These are phyloP conservation scores for Silurus asotus DNA, from an alignment of 2,113 vertebrate species.

Conservation along the genomic window DNA sequence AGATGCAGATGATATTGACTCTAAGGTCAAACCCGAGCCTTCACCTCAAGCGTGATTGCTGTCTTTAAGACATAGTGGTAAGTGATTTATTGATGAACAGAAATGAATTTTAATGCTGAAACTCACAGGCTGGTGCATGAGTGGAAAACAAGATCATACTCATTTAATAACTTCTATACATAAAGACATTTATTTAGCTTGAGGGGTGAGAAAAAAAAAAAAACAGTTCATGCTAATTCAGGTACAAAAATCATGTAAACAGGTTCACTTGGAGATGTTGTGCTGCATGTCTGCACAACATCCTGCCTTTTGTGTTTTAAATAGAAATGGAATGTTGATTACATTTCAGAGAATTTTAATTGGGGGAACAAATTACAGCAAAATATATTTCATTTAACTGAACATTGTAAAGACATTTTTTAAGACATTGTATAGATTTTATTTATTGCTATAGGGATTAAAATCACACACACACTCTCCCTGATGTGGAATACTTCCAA, in stretches of 20 bases:
- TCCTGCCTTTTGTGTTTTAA: conserved; percentile 7
- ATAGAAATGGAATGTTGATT: conserved; percentile 47
- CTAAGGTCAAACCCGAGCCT: not conserved
- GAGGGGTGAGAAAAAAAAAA: conserved; percentile 13
- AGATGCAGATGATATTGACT: no score
- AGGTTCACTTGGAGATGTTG: conserved; percentile 47
- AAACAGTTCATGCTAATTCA: conserved; percentile 49
- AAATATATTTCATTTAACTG: conserved; percentile 25
- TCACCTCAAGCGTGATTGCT: not conserved
- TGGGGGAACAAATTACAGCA: not conserved
- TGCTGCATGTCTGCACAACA: conserved; percentile 44
- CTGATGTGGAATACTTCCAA: conserved; percentile 42
- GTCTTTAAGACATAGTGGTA: no score
- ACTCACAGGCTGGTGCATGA: not conserved
- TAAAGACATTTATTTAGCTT: conserved; percentile 57
- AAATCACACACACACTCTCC: conserved; percentile 7
- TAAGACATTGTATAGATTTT: not conserved
- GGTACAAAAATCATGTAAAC: conserved; percentile 56
- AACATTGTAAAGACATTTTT: conserved; percentile 23
- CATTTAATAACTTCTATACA: conserved; percentile 39
- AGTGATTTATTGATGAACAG: no score
- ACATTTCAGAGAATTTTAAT: conserved; percentile 1
- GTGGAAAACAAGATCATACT: not conserved
- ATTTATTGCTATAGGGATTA: conserved; percentile 53
- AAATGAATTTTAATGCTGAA: not conserved